Percentiles rank a stretch among this genome's conserved stretches.
Conservation (phyloP, 2,888 invertebrate genomes). For the Drosophila neoperkinsi region DNA sequence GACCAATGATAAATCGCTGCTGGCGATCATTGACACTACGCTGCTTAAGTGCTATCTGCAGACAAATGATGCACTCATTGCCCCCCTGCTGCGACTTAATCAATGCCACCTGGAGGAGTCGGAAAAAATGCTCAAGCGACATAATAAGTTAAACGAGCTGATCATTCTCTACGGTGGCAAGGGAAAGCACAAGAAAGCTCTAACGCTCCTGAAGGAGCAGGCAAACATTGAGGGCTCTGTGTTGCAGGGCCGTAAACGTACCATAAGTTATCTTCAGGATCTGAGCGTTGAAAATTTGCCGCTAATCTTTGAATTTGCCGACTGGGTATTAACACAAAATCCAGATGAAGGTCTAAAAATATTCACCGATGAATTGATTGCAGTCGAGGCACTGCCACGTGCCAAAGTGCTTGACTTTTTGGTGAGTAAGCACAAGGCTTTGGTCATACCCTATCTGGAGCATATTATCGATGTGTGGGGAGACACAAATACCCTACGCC, state of each 20-base stretch:
- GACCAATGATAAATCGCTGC: conserved; percentile 84
- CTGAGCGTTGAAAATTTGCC: conserved; percentile 93
- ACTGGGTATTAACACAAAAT: conserved; percentile 94
- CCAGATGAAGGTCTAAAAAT: conserved; percentile 95
- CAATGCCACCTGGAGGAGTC: conserved; percentile 97
- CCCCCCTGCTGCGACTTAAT: conserved; percentile 94
- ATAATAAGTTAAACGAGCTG: conserved; percentile 95
- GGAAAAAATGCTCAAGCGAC: conserved; percentile 93
- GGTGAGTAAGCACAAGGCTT: conserved; percentile 90
- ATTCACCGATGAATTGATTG: conserved; percentile 94
- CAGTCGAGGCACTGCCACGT: conserved; percentile 95
- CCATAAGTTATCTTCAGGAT: conserved; percentile 96
- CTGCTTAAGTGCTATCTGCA: conserved; percentile 97
- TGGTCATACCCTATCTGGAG: conserved; percentile 97
- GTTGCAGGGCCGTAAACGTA: conserved; percentile 92
- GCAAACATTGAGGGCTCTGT: conserved; percentile 88
- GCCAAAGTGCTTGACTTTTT: conserved; percentile 95
- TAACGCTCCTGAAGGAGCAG: conserved; percentile 93
- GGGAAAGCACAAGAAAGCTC: conserved; percentile 95
- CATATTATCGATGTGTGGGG: conserved; percentile 96
- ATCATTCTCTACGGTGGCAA: conserved; percentile 98
- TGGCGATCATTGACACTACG: conserved; percentile 98
- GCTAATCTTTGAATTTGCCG: conserved; percentile 96
- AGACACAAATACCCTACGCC: conserved; percentile 93
- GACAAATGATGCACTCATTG: conserved; percentile 98